Evolutionary conservation across 2,888 invertebrate genomes (phyloP).

Genomic region (Athetis lepigone): DNA sequence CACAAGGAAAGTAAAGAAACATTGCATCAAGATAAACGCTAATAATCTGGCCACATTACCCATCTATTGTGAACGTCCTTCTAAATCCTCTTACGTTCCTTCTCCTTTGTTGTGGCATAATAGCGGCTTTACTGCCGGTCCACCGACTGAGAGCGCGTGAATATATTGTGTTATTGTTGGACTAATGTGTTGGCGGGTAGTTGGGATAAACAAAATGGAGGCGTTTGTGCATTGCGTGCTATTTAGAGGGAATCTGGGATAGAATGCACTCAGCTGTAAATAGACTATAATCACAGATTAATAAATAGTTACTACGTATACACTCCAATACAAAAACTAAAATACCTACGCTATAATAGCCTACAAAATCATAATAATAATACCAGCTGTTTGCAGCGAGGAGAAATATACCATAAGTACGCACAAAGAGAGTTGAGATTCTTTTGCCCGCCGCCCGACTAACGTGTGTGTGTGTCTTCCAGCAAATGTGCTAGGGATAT

Average conservation of each 20-base stretch:
- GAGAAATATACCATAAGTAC: too few species aligned
- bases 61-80: constrained; percentile 17
- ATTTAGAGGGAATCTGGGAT: neutral
- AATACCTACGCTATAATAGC: too few species aligned
- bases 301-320: too few species aligned
- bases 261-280: neutral
- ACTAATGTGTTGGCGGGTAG: constrained; percentile 17
- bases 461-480: too few species aligned
- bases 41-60: constrained; percentile 36
- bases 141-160: constrained; percentile 35
- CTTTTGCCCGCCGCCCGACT: too few species aligned
- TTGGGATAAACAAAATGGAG: constrained; percentile 14
- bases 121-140: constrained; percentile 38
- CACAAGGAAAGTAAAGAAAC: neutral
- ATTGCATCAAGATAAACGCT: constrained; percentile 22
- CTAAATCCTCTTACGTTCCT: constrained; percentile 59
- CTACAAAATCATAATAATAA: too few species aligned
- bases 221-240: neutral
- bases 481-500: too few species aligned
- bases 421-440: too few species aligned
- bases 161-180: constrained; percentile 44
- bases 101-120: constrained; percentile 53
- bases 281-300: too few species aligned
- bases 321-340: too few species aligned
- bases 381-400: too few species aligned